phyloP scores from a whole-genome alignment of 2,888 invertebrate species.

The Ornithoptera priamus region DNA sequence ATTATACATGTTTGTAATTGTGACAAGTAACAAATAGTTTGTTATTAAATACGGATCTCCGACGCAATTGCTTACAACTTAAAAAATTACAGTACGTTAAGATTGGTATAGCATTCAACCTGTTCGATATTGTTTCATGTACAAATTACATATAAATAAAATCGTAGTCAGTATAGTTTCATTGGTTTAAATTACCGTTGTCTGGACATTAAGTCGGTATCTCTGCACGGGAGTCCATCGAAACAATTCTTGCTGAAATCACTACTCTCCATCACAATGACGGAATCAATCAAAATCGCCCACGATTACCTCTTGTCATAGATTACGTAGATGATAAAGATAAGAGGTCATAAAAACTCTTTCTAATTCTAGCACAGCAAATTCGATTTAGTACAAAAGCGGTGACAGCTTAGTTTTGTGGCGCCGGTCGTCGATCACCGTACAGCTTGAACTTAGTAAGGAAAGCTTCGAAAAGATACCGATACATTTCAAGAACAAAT shows the following conservation, averaged over 20 bases:
- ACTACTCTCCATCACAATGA: conserved; percentile 53
- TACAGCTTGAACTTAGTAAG: too few relatives aligned
- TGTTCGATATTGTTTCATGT: conserved; percentile 31
- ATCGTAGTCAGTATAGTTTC: conserved; percentile 32
- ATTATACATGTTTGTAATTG: too few relatives aligned
- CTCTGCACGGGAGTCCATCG: conserved; percentile 44
- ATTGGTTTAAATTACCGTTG: conserved; percentile 40
- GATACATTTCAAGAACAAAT: too few relatives aligned
- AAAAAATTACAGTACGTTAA: conserved; percentile 3
- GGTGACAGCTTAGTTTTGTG: background rate
- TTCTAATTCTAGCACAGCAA: too few relatives aligned
- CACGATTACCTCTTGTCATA: conserved; percentile 42
- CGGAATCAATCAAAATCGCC: conserved; percentile 54
- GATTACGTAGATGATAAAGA: conserved; percentile 35
- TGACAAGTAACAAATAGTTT: too few relatives aligned
- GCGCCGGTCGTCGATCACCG: too few relatives aligned
- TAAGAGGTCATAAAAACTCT: too few relatives aligned
- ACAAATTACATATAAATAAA: conserved; percentile 35
- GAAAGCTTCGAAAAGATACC: too few relatives aligned
- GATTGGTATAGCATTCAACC: conserved; percentile 22
- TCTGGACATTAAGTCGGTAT: conserved; percentile 37
- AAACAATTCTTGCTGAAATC: conserved; percentile 56
- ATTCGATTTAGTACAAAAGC: too few relatives aligned
- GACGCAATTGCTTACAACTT: background rate
- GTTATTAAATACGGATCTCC: background rate